Conservation (phyloP, 2,797 vertebrate species). For the Channa striata region DNA sequence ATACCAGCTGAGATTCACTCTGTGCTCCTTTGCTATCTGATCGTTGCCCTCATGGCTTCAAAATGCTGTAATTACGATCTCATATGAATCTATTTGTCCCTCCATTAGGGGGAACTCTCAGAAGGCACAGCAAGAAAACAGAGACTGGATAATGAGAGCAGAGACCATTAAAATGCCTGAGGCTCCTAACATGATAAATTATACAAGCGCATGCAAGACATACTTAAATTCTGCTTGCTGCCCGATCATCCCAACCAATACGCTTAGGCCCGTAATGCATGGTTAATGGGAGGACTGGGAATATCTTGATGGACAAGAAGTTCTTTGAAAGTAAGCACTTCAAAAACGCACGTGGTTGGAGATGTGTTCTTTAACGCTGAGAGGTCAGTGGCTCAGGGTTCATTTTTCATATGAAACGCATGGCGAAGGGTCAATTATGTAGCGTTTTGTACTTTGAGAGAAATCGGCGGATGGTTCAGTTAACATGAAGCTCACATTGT, state of each 20-base stretch:
- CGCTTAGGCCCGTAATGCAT: conserved; percentile 78
- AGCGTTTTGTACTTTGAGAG: conserved; percentile 22
- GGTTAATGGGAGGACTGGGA: conserved; percentile 79
- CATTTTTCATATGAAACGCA: conserved; percentile 61
- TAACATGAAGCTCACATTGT: conserved; percentile 17
- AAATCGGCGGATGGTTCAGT: conserved; percentile 15
- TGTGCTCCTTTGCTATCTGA: conserved; percentile 58
- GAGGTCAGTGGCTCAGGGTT: conserved; percentile 48
- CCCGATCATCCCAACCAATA: conserved; percentile 68
- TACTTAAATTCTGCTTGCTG: conserved; percentile 75
- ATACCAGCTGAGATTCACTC: conserved; percentile 41
- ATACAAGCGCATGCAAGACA: conserved; percentile 77
- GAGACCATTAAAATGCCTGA: conserved; percentile 77
- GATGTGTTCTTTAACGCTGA: conserved; percentile 43
- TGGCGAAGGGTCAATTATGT: conserved; percentile 34
- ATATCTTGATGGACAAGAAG: conserved; percentile 66
- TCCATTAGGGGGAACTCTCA: conserved; percentile 74
- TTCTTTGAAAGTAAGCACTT: conserved; percentile 65
- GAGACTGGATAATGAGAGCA: conserved; percentile 77
- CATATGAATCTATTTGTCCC: conserved; percentile 76
- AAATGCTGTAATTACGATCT: conserved; percentile 80
- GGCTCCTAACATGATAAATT: conserved; percentile 79
- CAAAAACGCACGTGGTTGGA: conserved; percentile 47
- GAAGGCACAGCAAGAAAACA: conserved; percentile 67
- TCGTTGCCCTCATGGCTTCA: conserved; percentile 62